These are phyloP conservation scores for Pasiphila rectangulata DNA, from an alignment of 2,888 invertebrate species.

Conservation along the genomic window DNA sequence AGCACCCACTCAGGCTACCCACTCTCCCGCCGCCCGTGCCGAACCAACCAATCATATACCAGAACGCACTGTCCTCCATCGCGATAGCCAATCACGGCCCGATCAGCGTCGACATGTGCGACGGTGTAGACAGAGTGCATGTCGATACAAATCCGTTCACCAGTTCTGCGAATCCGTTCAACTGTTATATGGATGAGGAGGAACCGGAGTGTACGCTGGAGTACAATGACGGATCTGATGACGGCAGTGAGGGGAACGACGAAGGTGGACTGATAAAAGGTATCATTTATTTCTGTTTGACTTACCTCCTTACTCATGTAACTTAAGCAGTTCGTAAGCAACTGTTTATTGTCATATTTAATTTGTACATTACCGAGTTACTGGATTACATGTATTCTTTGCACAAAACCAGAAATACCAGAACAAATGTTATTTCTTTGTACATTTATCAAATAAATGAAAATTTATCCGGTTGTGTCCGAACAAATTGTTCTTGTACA, in stretches of 20 bases:
- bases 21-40: conserved; percentile 17
- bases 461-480: too few relatives aligned
- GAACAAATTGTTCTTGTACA: too few relatives aligned
- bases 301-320: too few relatives aligned
- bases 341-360: too few relatives aligned
- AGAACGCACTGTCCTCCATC: conserved; percentile 46
- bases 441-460: too few relatives aligned
- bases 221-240: conserved; percentile 19
- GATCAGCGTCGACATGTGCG: conserved; percentile 44
- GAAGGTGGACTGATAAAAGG: conserved; percentile 58
- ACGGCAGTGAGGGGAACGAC: conserved; percentile 40
- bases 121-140: conserved; percentile 40
- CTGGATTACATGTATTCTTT: background rate
- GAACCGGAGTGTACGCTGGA: conserved; percentile 1
- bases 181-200: conserved; percentile 12
- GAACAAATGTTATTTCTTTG: too few relatives aligned
- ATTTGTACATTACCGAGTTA: too few relatives aligned
- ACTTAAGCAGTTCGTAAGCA: too few relatives aligned
- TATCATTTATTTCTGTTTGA: conserved; percentile 25
- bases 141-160: conserved; percentile 57
- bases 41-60: conserved; percentile 50
- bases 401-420: background rate
- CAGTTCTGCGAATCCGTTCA: conserved; percentile 27
- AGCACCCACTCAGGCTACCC: conserved; percentile 57
- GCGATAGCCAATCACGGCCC: conserved; percentile 2